Percentiles rank a stretch among this genome's conserved stretches.
Evolutionary conservation across 2,113 vertebrate genomes (phyloP).

Genomic region (Scartelaos histophorus): DNA sequence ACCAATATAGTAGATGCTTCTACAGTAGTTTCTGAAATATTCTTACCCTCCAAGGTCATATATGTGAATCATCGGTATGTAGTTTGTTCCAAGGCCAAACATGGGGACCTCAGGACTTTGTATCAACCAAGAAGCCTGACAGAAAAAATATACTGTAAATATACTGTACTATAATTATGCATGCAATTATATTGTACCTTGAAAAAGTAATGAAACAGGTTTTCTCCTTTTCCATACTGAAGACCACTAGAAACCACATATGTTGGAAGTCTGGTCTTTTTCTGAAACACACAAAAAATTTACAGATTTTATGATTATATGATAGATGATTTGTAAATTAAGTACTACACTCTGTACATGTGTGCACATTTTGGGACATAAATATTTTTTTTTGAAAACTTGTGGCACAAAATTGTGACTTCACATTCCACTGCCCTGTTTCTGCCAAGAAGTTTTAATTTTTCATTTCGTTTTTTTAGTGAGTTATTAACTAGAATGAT

Average conservation of each 20-base stretch:
- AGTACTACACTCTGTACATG: too few species aligned
- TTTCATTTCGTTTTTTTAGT: too few species aligned
- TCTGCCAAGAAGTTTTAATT: too few species aligned
- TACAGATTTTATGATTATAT: neutral
- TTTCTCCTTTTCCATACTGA: conserved; percentile 88
- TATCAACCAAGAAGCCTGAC: conserved; percentile 84
- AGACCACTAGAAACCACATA: conserved; percentile 86
- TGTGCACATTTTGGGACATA: too few species aligned
- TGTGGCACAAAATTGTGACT: too few species aligned
- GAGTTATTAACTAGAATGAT: too few species aligned
- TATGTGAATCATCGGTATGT: conserved; percentile 89
- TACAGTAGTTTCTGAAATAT: neutral
- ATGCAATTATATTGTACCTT: conserved; percentile 77
- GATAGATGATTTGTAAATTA: neutral
- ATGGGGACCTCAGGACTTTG: conserved; percentile 79
- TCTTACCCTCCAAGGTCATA: conserved; percentile 85
- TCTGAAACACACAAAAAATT: conserved; percentile 69
- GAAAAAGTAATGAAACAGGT: conserved; percentile 88
- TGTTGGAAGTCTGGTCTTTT: conserved; percentile 77
- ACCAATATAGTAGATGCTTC: neutral
- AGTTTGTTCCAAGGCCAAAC: conserved; percentile 84
- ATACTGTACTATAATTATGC: neutral
- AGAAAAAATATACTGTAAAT: conserved; percentile 8
- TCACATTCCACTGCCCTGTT: too few species aligned
- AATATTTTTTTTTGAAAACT: too few species aligned